Conservation (phyloP, 2,797 vertebrate species). For the Tangara arthus region DNA sequence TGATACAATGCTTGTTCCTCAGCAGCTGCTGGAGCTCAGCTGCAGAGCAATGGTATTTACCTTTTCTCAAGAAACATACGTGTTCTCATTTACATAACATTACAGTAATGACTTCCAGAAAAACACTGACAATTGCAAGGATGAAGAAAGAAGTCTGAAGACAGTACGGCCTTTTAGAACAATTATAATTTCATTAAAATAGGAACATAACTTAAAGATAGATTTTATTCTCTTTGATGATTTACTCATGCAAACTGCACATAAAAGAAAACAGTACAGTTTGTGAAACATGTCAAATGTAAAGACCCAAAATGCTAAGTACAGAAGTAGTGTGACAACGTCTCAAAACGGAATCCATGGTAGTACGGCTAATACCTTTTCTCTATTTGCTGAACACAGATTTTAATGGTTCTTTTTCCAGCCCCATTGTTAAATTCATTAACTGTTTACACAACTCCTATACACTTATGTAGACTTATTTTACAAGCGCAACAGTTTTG, state of each 20-base stretch:
- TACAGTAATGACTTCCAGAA: background rate
- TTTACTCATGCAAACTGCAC: slow-evolving; percentile 96
- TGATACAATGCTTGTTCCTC: background rate
- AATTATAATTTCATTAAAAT: slow-evolving; percentile 78
- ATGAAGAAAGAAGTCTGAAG: slow-evolving; percentile 44
- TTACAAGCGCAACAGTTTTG: slow-evolving; percentile 77
- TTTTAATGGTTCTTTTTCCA: slow-evolving; percentile 77
- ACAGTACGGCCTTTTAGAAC: slow-evolving; percentile 61
- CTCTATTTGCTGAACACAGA: slow-evolving; percentile 76
- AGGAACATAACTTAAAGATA: slow-evolving; percentile 87
- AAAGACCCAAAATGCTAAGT: slow-evolving; percentile 79
- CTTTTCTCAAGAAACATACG: background rate
- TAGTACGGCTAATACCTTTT: slow-evolving; percentile 75
- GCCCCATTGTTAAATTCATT: slow-evolving; percentile 72
- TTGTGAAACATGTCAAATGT: slow-evolving; percentile 85
- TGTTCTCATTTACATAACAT: background rate
- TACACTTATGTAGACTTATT: slow-evolving; percentile 78
- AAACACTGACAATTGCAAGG: background rate
- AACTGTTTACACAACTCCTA: slow-evolving; percentile 76
- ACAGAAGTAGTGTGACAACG: slow-evolving; percentile 81
- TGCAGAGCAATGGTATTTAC: background rate
- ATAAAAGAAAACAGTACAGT: slow-evolving; percentile 85
- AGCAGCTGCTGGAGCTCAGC: background rate
- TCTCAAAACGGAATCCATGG: slow-evolving; percentile 75
- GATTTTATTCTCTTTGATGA: slow-evolving; percentile 95